Evolutionary conservation across 2,113 vertebrate genomes (phyloP).

Genomic region (Nicator chloris): DNA sequence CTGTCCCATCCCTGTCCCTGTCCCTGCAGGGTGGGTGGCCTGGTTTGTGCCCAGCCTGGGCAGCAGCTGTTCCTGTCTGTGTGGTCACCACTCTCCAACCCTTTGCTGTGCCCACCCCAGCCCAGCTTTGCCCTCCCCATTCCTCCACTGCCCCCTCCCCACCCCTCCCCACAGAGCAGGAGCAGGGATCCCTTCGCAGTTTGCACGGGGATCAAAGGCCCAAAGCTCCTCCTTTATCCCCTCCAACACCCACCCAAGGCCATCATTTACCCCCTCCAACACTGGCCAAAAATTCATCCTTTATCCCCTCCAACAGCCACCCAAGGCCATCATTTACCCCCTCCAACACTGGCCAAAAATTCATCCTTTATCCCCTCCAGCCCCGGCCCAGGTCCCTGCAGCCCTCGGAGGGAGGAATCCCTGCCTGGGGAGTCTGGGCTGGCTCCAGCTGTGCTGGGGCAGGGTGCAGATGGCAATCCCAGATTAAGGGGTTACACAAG

Average conservation of each 20-base stretch:
- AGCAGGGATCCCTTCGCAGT: neutral
- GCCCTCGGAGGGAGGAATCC: neutral
- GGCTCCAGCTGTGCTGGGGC: neutral
- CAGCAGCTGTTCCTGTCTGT: accelerated
- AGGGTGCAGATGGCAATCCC: neutral
- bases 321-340: too few relatives aligned
- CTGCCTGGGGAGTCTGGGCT: accelerated
- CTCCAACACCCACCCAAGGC: too few relatives aligned
- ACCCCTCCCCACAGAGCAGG: accelerated
- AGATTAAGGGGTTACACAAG: conserved; percentile 22
- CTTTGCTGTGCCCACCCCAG: accelerated
- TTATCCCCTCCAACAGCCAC: too few relatives aligned
- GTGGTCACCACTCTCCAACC: neutral
- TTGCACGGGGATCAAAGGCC: neutral
- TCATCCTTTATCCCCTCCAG: too few relatives aligned
- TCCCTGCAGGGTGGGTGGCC: neutral
- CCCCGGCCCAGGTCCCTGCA: neutral
- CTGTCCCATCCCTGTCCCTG: neutral
- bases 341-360: too few relatives aligned
- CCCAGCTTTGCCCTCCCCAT: neutral
- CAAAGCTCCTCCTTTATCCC: too few relatives aligned
- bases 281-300: too few relatives aligned
- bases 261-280: too few relatives aligned
- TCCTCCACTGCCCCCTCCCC: neutral
- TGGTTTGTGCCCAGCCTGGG: neutral